Evolutionary conservation across 1,140 invertebrate species (phyloP), one percentile per base, ranked within the genome.

Genomic region (Patella vulgata): DNA sequence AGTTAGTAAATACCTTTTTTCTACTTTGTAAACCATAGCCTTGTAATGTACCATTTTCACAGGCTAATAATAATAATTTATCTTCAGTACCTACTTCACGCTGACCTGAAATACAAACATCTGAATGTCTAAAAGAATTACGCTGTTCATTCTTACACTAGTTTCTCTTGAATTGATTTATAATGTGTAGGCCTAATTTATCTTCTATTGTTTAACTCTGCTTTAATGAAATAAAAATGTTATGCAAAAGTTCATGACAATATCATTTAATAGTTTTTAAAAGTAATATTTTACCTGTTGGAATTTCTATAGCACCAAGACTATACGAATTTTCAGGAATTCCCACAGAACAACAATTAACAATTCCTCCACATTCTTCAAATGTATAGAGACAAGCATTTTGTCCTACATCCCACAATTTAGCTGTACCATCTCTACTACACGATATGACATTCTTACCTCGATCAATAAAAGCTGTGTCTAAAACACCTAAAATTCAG

Each of bases 391-490:
- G 71, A 66, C 88, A 89, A 25, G 77, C 78, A 33, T 88, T 85
- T 79, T 88, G 78, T 39, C 89, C 89, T 80, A 89, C 89, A 84
- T 91, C 89, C 90, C 91, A 92, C 23, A 91, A 78, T 71, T 88
- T 88, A 17, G 88, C 89, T 53, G 86, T 86, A 30, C 91, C 90
- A 87, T 92, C 91, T 72, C 88, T 89, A 72, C 89, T 89, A 39
- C 89, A 89, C 42, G 91, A 90, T 25, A 92, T 81, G 27, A 92
- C 81, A 84, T 92, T 92, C 62, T 88, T 86, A 63, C 91, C 91
- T 67, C 86, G 85, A n/a, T 91, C 91, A 57, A 93, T 84, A 73
- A 92, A 88, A 30, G 81, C 86, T 53, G 89, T 79, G 80, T 91
- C 91, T 42, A 85, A 85, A 2, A 93, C 82, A 59, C 89, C 87